Evolutionary conservation across 2,888 invertebrate species (phyloP), one percentile per base, ranked within the genome.

Genomic region (Troides oblongomaculatus): DNA sequence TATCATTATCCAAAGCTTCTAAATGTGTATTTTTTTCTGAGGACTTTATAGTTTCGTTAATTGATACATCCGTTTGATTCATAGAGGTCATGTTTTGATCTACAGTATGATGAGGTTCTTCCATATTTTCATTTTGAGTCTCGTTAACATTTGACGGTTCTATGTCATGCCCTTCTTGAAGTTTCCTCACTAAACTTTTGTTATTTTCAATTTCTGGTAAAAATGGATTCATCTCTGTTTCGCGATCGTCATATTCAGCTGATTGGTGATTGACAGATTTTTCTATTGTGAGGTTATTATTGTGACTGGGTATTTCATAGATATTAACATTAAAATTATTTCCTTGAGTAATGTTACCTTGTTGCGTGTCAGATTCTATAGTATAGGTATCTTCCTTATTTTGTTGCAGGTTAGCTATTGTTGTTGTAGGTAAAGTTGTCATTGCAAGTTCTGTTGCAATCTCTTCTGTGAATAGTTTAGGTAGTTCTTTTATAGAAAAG

Each of bases 201-300:
- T 94, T 93, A 73, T 93, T 94, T 81, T 95, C 94, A 23, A 93
- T 89, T 78, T 95, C 95, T 10, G 95, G 95, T 75, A 95, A 84
- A 78, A 95, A 95, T 7, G 95, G 95, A 72, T 94, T 94, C 94
- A 95, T 95, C 76, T 94, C 94, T 61, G 94, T 93, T 78, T 87
- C 88, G 72, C 90, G 90, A 68, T 91, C 90, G 64, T 86, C 89
- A 62, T 88, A 87, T 74, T 90, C 89, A 1, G 84, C 74, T 7
- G 86, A 83, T 66, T 86, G 87, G 6, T 82, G 68, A 74, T 79
- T 83, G 25, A 64, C 12, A 62, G 84, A 73, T 75, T 86, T 88
- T 62, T 79, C 72, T 58, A 78, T 72, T 7, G 87, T 81, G 71
- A 80, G 80, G 72, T 85, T 90, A 72, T 75, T 76, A 66, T 72